Base-by-base conservation (phyloP, 2,797 vertebrate species). In the Labroides dimidiatus region DNA sequence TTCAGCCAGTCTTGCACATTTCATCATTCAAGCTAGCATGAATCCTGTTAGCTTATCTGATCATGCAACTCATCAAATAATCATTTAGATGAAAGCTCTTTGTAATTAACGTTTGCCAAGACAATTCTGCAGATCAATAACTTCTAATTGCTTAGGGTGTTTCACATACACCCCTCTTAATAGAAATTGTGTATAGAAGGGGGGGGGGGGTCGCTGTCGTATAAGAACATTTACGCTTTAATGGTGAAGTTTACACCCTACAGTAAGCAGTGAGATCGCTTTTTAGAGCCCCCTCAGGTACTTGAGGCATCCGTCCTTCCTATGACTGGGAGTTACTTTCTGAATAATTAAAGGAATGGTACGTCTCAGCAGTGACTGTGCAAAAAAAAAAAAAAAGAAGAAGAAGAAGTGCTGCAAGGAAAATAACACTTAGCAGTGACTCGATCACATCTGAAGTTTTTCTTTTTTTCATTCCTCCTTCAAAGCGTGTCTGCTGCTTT, bases 41-140 rank as follows among this genome's bases (percentile, higher is more conserved):
- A 72, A 64, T 78, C 44, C 11, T 50, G 61, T 75, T 72, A 50
- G 74, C 67, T 69, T 72, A 19, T 37, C 60, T 69, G 61, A 69
- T 70, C 76, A 21, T 72, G 64, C 58, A 24, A 75, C 72, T 84
- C 55, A 67, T 80, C 77, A 81, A 51, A 45, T 52, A 76, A 62
- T 77, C 47, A 63, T 77, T 75, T 59, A 56, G 60, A 60, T 71
- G 56, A n/a, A 79, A 84, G 58, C 45, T 54, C 64, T 51, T 57
- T 44, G 45, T 72, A 78, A 88, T 88, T 72, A 81, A 66, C 53
- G 48, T 39, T 72, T 54, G 45, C 66, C 71, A 60, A 70, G 58
- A 72, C 43, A 49, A 58, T 72, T 78, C 23, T 69, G 15, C 82
- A 85, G 69, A 85, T 90, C 85, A 88, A 65, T 85, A 65, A 54